phyloP scores from a whole-genome alignment of 2,888 invertebrate species.

The Oasisia sp. region DNA sequence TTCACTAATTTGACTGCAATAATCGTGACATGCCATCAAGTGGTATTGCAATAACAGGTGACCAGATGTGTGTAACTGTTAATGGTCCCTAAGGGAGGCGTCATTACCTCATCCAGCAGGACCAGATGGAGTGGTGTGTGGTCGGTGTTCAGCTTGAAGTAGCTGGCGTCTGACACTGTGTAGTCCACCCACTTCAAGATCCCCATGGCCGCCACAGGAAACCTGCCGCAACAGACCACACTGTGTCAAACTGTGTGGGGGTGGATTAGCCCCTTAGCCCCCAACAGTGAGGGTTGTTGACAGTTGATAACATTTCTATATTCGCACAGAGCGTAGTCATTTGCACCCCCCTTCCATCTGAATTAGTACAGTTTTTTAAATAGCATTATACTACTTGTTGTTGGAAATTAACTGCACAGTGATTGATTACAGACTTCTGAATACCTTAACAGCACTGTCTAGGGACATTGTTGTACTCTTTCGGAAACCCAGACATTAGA shows the following conservation, averaged over 20 bases:
- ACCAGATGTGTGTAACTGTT: too few species aligned
- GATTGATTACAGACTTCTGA: too few species aligned
- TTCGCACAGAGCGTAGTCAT: background rate
- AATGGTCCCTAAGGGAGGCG: background rate
- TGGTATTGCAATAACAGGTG: too few species aligned
- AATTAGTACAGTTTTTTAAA: background rate
- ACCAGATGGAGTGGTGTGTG: constrained; percentile 96
- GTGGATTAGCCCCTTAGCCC: too few species aligned
- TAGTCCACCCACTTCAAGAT: constrained; percentile 94
- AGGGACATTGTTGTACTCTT: too few species aligned
- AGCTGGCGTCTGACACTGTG: constrained; percentile 93
- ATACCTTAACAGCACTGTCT: too few species aligned
- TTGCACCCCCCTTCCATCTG: background rate
- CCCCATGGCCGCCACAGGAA: constrained; percentile 94
- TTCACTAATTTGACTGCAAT: too few species aligned
- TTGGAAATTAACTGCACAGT: too few species aligned
- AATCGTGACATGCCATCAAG: too few species aligned
- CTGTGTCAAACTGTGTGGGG: background rate
- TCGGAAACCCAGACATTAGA: too few species aligned
- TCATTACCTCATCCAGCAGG: constrained; percentile 83
- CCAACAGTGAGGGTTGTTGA: too few species aligned
- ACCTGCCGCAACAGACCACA: constrained; percentile 70
- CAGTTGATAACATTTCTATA: background rate
- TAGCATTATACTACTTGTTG: too few species aligned
- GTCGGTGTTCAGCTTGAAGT: constrained; percentile 95